Conservation (phyloP, 2,888 invertebrate genomes). For the Drosophila meridiana region DNA sequence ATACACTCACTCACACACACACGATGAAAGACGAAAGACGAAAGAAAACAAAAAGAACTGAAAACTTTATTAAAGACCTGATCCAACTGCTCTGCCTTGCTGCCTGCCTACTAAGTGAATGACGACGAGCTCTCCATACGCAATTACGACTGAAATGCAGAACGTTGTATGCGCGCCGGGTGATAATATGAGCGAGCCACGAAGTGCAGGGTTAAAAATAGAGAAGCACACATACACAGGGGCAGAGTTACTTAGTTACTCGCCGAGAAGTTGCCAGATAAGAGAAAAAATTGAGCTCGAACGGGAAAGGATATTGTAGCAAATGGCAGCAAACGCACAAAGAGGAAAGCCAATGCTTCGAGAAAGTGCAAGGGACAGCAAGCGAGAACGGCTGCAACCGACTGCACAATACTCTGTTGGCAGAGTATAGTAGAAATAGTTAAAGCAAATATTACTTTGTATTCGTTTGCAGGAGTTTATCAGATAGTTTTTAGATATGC, state of each 20-base stretch:
- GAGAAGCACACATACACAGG: slow-evolving; percentile 32
- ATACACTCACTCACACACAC: not conserved
- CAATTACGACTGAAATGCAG: slow-evolving; percentile 76
- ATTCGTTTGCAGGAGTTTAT: no score
- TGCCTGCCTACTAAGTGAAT: slow-evolving; percentile 26
- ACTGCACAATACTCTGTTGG: not conserved
- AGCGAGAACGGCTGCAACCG: not conserved
- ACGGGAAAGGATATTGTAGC: slow-evolving; percentile 70
- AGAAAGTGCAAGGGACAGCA: slow-evolving; percentile 36
- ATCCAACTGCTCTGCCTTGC: slow-evolving; percentile 32
- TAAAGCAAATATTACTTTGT: no score
- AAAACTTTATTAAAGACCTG: slow-evolving; percentile 76
- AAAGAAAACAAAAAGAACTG: slow-evolving; percentile 48
- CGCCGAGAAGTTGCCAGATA: slow-evolving; percentile 25
- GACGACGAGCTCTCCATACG: slow-evolving; percentile 72
- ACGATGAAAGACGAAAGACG: slow-evolving; percentile 29
- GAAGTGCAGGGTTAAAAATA: slow-evolving; percentile 61
- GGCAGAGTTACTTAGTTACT: slow-evolving; percentile 17
- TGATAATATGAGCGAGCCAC: slow-evolving; percentile 66
- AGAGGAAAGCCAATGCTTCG: slow-evolving; percentile 18
- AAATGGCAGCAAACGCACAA: slow-evolving; percentile 56
- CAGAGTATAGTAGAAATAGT: no score
- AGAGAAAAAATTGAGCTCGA: slow-evolving; percentile 11
- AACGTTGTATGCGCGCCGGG: slow-evolving; percentile 52
- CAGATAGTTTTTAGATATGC: no score